Percentiles rank a stretch among this genome's conserved stretches.
phyloP scores from a whole-genome alignment of 2,113 vertebrate genomes.

The Formicarius rufipectus region DNA sequence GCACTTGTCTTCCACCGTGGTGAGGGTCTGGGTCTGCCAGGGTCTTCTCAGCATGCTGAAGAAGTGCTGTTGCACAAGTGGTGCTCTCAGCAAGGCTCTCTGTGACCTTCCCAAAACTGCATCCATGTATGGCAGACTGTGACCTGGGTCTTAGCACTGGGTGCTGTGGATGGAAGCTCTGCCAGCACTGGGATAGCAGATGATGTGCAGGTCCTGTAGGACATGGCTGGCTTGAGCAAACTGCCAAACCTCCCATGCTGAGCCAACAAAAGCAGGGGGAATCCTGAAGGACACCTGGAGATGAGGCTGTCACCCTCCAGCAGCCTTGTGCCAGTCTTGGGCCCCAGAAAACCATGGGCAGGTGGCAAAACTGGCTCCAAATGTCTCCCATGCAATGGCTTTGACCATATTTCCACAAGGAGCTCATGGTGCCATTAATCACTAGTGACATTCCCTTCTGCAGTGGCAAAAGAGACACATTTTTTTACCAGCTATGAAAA shows the following conservation, averaged over 20 bases:
- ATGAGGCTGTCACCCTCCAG: background rate
- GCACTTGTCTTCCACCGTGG: accelerated
- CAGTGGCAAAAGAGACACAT: background rate
- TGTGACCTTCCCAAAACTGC: background rate
- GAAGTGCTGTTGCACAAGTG: background rate
- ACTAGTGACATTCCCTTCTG: background rate
- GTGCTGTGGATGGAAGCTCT: accelerated
- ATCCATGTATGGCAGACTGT: accelerated
- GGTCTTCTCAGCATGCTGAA: background rate
- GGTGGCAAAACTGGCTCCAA: background rate
- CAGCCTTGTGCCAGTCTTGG: background rate
- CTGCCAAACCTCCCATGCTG: background rate
- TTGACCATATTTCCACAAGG: background rate
- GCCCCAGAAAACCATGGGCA: background rate
- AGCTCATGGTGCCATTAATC: background rate
- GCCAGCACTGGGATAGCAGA: background rate
- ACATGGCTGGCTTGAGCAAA: accelerated
- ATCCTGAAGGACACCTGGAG: background rate
- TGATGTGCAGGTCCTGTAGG: background rate
- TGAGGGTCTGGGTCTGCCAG: background rate
- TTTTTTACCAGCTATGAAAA: background rate
- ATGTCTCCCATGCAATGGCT: background rate
- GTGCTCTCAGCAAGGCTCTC: background rate
- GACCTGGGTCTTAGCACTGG: accelerated
- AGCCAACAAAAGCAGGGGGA: background rate